phyloP scores from a whole-genome alignment of 2,797 vertebrate species.

The Bucorvus abyssinicus region DNA sequence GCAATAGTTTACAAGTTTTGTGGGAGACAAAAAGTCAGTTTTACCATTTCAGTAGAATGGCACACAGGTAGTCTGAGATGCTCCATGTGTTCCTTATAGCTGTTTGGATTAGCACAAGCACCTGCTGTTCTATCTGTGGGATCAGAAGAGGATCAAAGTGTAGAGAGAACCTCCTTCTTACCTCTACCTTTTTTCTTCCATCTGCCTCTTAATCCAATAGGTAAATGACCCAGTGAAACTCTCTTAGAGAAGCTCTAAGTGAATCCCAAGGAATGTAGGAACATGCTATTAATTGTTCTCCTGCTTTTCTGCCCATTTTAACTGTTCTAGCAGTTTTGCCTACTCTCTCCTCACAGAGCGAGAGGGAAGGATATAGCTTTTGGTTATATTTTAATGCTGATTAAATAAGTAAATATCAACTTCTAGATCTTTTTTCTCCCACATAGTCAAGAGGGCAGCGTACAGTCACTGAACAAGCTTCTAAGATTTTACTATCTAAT shows the following conservation, averaged over 20 bases:
- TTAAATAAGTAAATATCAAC: too few species aligned
- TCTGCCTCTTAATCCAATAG: conserved; percentile 20
- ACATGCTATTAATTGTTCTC: neutral
- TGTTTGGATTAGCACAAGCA: neutral
- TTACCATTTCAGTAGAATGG: neutral
- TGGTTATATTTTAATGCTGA: neutral
- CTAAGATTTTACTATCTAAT: neutral
- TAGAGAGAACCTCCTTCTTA: neutral
- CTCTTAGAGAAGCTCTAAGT: neutral
- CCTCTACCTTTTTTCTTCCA: conserved; percentile 2
- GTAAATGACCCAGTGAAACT: neutral
- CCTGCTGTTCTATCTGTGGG: neutral
- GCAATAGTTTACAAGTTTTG: neutral
- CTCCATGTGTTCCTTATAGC: neutral
- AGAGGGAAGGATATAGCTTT: neutral
- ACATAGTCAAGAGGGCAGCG: too few species aligned
- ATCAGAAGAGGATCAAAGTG: neutral
- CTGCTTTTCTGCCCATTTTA: neutral
- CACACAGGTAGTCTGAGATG: neutral
- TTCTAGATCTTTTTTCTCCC: too few species aligned
- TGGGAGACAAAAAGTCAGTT: neutral
- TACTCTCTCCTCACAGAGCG: neutral
- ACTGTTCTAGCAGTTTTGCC: neutral
- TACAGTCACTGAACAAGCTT: neutral
- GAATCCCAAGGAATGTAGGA: neutral